Evolutionary conservation across 2,888 invertebrate species (phyloP).

Genomic region (Ichneumoninae sp.): DNA sequence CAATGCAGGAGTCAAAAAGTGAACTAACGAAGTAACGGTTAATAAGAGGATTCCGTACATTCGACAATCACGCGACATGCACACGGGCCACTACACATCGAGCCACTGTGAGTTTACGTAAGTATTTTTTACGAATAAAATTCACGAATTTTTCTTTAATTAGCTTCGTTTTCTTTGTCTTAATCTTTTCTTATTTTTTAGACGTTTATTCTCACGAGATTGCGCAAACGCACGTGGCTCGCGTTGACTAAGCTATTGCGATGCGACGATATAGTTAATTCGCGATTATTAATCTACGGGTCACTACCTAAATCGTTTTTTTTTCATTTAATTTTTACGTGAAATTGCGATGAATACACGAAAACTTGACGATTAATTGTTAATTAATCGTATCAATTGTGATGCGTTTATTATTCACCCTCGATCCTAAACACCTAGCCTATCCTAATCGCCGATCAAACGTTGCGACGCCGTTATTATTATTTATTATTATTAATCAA

Average conservation of each 20-base stretch:
- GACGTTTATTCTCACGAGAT: conserved; percentile 20
- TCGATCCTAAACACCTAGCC: conserved; percentile 24
- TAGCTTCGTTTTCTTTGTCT: not conserved
- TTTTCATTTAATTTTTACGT: conserved; percentile 60
- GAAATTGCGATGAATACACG: conserved; percentile 67
- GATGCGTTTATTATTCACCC: conserved; percentile 46
- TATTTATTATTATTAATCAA: conserved; percentile 64
- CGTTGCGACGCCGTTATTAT: conserved; percentile 56
- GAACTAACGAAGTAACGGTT: conserved; percentile 71
- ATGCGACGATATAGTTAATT: conserved; percentile 67
- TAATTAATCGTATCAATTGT: conserved; percentile 44
- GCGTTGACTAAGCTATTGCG: conserved; percentile 68
- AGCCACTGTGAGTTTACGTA: conserved; percentile 54
- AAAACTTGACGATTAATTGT: conserved; percentile 66
- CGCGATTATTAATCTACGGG: conserved; percentile 45
- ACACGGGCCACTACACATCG: conserved; percentile 68
- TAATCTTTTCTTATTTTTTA: not conserved
- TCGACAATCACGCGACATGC: conserved; percentile 73
- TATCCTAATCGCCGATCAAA: conserved; percentile 60
- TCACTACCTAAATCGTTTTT: conserved; percentile 40
- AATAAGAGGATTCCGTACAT: conserved; percentile 71
- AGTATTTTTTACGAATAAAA: not conserved
- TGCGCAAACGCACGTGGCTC: conserved; percentile 71
- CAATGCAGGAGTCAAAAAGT: conserved; percentile 69
- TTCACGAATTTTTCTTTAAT: conserved; percentile 9